A percentile compares a stretch with the other conserved stretches of the same genome.
Conservation (phyloP, 1,140 invertebrate species). For the Kradibia gibbosae region DNA sequence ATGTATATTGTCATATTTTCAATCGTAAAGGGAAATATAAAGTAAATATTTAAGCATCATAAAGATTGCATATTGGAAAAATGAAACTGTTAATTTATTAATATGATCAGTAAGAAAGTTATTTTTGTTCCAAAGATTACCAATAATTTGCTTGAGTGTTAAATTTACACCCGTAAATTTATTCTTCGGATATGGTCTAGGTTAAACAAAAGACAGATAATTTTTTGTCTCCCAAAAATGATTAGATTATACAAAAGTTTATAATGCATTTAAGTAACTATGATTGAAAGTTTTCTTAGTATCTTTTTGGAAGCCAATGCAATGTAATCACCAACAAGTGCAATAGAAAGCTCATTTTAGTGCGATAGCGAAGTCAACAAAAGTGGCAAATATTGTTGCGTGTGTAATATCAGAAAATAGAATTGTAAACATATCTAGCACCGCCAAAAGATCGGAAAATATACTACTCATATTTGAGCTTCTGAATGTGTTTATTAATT, state of each 20-base stretch:
- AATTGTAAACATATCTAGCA: not conserved
- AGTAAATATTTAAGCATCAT: not conserved
- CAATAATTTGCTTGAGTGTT: not conserved
- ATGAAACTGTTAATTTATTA: not conserved
- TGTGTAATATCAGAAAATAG: not conserved
- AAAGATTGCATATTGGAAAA: not conserved
- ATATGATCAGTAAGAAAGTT: not conserved
- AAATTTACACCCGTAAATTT: not conserved
- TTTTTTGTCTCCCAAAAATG: not conserved
- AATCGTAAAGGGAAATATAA: no score
- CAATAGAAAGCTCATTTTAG: not conserved
- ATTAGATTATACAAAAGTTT: not conserved
- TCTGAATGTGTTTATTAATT: constrained; percentile 22
- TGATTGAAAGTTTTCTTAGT: constrained; percentile 1
- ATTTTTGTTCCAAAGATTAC: not conserved
- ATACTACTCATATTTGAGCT: not conserved
- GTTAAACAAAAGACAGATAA: not conserved
- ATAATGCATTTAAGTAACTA: not conserved
- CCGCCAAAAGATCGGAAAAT: not conserved
- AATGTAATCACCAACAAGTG: not conserved
- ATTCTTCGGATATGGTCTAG: not conserved
- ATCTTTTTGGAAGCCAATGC: not conserved
- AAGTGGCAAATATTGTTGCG: not conserved
- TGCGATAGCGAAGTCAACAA: not conserved
- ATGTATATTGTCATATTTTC: no score